These are phyloP conservation scores for Pseudomyrmex cubaensis DNA, from an alignment of 1,140 invertebrate species.

Conservation along the genomic window DNA sequence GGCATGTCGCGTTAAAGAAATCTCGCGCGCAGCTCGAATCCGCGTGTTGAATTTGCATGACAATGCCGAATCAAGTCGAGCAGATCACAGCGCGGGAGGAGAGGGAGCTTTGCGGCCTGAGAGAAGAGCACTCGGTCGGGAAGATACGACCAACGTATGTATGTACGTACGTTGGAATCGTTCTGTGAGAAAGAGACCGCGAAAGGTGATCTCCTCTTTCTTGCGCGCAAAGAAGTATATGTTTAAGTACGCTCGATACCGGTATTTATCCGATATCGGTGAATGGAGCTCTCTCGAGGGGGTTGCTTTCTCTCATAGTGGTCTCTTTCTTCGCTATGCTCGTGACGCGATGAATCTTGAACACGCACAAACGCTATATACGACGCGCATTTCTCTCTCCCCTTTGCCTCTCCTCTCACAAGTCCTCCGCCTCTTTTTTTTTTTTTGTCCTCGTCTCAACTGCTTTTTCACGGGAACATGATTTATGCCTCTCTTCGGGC, in stretches of 20 bases:
- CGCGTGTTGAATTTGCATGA: constrained; percentile 73
- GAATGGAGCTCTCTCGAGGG: constrained; percentile 18
- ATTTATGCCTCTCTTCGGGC: constrained; percentile 51
- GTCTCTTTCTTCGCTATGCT: background rate
- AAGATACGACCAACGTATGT: constrained; percentile 29
- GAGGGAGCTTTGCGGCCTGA: background rate
- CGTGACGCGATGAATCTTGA: constrained; percentile 47
- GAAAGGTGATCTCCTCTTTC: constrained; percentile 11
- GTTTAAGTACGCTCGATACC: constrained; percentile 60
- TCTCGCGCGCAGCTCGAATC: constrained; percentile 51
- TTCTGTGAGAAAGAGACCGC: constrained; percentile 67
- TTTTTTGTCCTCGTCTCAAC: constrained; percentile 15
- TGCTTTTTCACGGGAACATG: constrained; percentile 44
- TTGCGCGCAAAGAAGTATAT: background rate
- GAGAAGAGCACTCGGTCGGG: background rate
- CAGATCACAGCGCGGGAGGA: constrained; percentile 7
- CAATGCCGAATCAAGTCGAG: constrained; percentile 75
- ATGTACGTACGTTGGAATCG: constrained; percentile 24
- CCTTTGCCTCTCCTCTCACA: background rate
- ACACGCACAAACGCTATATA: background rate
- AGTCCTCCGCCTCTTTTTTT: background rate
- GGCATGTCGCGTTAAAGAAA: constrained; percentile 48
- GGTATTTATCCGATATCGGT: constrained; percentile 21
- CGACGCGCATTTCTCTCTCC: constrained; percentile 11
- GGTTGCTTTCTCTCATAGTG: constrained; percentile 54